Evolutionary conservation across 2,113 vertebrate genomes (phyloP).

Genomic region (Leucopsar rothschildi): DNA sequence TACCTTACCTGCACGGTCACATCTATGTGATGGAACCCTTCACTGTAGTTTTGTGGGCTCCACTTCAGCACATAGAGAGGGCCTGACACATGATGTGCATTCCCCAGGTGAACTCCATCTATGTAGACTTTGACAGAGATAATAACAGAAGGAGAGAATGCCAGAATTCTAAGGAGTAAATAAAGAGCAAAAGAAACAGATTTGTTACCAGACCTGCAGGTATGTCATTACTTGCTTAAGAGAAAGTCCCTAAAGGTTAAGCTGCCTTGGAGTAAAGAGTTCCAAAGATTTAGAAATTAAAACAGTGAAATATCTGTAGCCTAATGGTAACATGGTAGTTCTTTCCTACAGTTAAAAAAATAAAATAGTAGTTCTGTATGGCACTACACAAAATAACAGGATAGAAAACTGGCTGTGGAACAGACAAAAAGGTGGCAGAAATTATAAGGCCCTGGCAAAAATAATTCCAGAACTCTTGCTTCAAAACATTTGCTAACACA

Average conservation of each 20-base stretch:
- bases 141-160: constrained; percentile 86
- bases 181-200: constrained; percentile 42
- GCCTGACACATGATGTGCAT: constrained; percentile 78
- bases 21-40: constrained; percentile 83
- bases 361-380: not conserved
- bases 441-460: not conserved
- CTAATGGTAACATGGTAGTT: not conserved
- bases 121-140: constrained; percentile 81
- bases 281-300: not conserved
- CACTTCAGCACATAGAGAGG: constrained; percentile 88
- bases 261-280: not conserved
- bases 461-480: not conserved
- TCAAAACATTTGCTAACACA: not conserved
- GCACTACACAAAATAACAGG: not conserved
- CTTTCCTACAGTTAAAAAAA: not conserved
- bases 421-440: not conserved
- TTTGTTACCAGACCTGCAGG: not conserved
- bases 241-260: not conserved
- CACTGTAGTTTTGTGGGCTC: constrained; percentile 83
- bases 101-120: constrained; percentile 78
- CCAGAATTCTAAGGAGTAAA: constrained; percentile 81
- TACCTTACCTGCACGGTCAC: constrained; percentile 84
- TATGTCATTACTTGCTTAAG: not conserved
- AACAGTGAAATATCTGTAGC: not conserved
- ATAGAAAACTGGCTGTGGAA: not conserved